These are phyloP conservation scores for Chionoecetes opilio DNA, from an alignment of 1,140 invertebrate genomes.

Conservation along the genomic window DNA sequence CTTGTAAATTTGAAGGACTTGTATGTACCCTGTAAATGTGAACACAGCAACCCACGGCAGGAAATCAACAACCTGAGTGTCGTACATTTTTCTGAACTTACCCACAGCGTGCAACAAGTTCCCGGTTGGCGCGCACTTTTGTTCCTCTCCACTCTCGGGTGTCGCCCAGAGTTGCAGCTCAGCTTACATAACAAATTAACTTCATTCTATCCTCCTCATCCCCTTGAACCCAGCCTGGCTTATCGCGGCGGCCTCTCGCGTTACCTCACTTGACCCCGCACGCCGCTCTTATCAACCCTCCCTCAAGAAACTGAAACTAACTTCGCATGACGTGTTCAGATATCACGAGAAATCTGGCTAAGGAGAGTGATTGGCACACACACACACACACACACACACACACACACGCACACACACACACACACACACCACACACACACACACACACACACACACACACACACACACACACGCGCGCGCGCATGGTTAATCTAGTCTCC, in stretches of 20 bases:
- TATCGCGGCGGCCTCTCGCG: slow-evolving; percentile 22
- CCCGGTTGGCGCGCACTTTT: neutral
- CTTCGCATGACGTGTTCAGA: neutral
- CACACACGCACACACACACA: too few relatives aligned
- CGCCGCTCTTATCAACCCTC: neutral
- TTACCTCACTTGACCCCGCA: slow-evolving; percentile 16
- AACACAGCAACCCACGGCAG: neutral
- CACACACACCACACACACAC: too few relatives aligned
- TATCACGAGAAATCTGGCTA: neutral
- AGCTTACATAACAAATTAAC: slow-evolving; percentile 31
- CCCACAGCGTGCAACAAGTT: neutral
- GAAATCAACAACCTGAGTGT: slow-evolving; percentile 5
- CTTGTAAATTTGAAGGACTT: too few relatives aligned
- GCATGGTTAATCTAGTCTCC: neutral
- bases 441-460: too few relatives aligned
- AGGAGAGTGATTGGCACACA: too few relatives aligned
- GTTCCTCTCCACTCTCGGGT: neutral
- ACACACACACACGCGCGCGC: too few relatives aligned
- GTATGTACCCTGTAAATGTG: slow-evolving; percentile 20
- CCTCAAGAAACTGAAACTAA: slow-evolving; percentile 20
- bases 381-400: too few relatives aligned
- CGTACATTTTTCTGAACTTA: neutral
- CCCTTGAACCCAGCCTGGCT: slow-evolving; percentile 23
- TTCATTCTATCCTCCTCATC: slow-evolving; percentile 14
- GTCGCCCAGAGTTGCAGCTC: slow-evolving; percentile 24